Percentiles rank a stretch among this genome's conserved stretches.
These are phyloP conservation scores for Oligia strigilis DNA, from an alignment of 2,888 invertebrate species.

Conservation along the genomic window DNA sequence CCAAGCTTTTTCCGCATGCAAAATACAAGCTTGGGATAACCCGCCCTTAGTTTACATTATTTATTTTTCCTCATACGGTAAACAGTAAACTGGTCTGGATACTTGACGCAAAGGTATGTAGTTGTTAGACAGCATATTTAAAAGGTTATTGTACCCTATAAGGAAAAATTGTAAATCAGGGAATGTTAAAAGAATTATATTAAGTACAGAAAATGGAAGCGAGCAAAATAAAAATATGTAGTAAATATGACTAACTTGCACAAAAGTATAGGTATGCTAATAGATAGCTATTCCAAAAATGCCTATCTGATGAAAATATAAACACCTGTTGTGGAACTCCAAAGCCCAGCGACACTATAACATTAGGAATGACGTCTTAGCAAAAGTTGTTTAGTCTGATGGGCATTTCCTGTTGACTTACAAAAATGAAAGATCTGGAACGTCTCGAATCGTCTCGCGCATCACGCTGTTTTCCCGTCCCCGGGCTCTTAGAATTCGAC, in stretches of 20 bases:
- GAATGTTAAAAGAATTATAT: constrained; percentile 5
- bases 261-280: not conserved
- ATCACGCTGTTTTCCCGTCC: no score
- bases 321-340: no score
- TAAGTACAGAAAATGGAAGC: not conserved
- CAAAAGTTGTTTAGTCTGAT: no score
- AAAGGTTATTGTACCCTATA: constrained; percentile 4
- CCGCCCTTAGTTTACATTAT: not conserved
- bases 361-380: no score
- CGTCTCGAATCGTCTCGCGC: no score
- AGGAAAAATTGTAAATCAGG: constrained; percentile 39
- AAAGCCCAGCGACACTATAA: no score
- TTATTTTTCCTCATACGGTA: constrained; percentile 36
- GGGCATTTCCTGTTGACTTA: no score
- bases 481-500: no score
- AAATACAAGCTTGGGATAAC: constrained; percentile 33
- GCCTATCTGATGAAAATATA: not conserved
- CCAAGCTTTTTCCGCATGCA: not conserved
- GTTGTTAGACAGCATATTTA: constrained; percentile 11
- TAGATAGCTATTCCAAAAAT: not conserved
- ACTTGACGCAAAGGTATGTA: not conserved
- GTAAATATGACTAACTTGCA: not conserved
- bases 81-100: constrained; percentile 39
- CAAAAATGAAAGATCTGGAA: no score
- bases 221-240: constrained; percentile 7